These are phyloP conservation scores for Diachasma alloeum DNA, from an alignment of 1,140 invertebrate species.

Conservation along the genomic window DNA sequence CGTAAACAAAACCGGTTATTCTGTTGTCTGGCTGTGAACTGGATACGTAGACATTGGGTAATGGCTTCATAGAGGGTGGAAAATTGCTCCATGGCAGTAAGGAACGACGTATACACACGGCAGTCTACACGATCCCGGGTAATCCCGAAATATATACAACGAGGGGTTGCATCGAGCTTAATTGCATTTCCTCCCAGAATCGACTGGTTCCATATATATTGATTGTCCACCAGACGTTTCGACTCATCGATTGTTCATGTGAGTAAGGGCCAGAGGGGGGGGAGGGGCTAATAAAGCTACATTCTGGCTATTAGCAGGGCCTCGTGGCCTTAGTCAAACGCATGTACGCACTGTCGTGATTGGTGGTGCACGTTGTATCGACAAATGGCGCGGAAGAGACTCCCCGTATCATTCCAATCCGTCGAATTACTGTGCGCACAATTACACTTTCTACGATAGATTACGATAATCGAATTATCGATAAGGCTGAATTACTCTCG, in stretches of 20 bases:
- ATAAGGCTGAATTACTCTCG: neutral
- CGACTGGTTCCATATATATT: conserved; percentile 21
- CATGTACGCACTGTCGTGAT: conserved; percentile 6
- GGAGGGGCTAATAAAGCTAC: conserved; percentile 33
- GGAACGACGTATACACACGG: conserved; percentile 23
- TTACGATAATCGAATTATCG: conserved; percentile 33
- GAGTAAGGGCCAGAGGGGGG: neutral
- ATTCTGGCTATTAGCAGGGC: conserved; percentile 28
- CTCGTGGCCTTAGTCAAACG: neutral
- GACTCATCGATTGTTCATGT: conserved; percentile 27
- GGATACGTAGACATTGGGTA: conserved; percentile 11
- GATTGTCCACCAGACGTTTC: conserved; percentile 34
- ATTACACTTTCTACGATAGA: conserved; percentile 16
- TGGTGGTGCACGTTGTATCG: neutral
- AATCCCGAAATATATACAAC: conserved; percentile 32
- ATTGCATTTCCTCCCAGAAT: conserved; percentile 39
- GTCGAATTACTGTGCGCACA: conserved; percentile 19
- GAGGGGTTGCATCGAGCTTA: conserved; percentile 26
- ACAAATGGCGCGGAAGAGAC: conserved; percentile 34
- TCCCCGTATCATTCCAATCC: conserved; percentile 19
- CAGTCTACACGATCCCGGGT: conserved; percentile 21
- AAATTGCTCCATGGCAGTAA: conserved; percentile 35
- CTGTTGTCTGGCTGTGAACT: neutral
- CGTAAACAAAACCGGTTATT: conserved; percentile 21
- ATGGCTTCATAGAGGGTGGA: conserved; percentile 35